Conservation (phyloP, 1,140 invertebrate genomes). For the Zaprionus nigranus region DNA sequence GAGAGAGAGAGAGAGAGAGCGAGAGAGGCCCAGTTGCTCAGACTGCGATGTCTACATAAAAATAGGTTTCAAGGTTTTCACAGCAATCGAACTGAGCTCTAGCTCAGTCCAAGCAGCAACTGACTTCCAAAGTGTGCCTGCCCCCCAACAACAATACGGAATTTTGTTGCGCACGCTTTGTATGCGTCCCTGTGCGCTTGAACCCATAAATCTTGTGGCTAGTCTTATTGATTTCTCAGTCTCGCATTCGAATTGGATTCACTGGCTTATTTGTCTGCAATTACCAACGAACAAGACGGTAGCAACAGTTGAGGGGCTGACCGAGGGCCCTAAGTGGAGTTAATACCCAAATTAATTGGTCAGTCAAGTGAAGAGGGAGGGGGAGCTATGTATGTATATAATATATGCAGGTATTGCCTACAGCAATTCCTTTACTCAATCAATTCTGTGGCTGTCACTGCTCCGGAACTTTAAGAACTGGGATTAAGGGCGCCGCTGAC, state of each 20-base stretch:
- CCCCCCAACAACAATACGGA: conserved; percentile 40
- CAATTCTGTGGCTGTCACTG: neutral
- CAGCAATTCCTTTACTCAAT: neutral
- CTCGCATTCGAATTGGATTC: conserved; percentile 8
- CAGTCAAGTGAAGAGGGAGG: neutral
- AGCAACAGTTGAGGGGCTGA: neutral
- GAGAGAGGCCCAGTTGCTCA: conserved; percentile 44
- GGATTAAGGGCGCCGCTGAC: conserved; percentile 43
- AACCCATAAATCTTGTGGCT: conserved; percentile 73
- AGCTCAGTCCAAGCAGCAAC: conserved; percentile 5
- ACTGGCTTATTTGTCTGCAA: conserved; percentile 2
- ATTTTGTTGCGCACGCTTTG: conserved; percentile 58
- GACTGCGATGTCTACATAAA: conserved; percentile 64
- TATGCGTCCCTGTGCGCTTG: conserved; percentile 52
- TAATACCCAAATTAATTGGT: conserved; percentile 11
- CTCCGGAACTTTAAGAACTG: neutral
- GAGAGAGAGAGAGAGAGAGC: conserved; percentile 6
- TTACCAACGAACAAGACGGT: conserved; percentile 2
- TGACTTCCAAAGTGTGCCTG: conserved; percentile 64
- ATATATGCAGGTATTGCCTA: neutral
- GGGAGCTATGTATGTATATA: neutral
- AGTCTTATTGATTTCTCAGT: conserved; percentile 57
- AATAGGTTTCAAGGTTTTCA: conserved; percentile 76
- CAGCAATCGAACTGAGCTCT: conserved; percentile 19
- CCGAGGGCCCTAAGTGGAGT: neutral